Conservation (phyloP, 2,797 vertebrate species). For the Diplodus sargus region DNA sequence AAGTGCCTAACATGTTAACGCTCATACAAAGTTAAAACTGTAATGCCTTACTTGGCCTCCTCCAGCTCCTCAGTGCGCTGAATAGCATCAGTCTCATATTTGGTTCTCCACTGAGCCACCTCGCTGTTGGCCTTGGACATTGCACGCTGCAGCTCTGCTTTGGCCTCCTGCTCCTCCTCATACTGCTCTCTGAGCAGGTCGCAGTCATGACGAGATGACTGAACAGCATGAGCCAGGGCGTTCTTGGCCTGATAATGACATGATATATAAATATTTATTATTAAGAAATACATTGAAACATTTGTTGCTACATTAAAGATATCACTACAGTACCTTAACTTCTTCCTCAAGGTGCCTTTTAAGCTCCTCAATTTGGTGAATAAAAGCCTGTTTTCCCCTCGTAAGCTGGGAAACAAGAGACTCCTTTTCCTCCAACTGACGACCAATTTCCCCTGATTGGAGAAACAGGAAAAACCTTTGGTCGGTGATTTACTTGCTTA, state of each 20-base stretch:
- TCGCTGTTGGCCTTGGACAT: conserved; percentile 90
- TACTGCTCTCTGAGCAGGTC: conserved; percentile 89
- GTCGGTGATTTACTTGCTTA: not conserved
- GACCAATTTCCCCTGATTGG: conserved; percentile 82
- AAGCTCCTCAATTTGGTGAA: conserved; percentile 87
- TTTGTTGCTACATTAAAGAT: not conserved
- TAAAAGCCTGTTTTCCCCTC: conserved; percentile 85
- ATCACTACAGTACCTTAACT: conserved; percentile 82
- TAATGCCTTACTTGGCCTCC: conserved; percentile 83
- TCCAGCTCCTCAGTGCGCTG: conserved; percentile 89
- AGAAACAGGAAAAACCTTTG: not conserved
- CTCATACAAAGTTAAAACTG: not conserved
- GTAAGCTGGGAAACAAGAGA: conserved; percentile 87
- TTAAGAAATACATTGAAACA: not conserved
- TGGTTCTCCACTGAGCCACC: conserved; percentile 90
- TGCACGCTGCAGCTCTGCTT: conserved; percentile 86
- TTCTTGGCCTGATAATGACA: conserved; percentile 83
- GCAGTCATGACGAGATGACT: conserved; percentile 86
- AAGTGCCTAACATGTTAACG: not conserved
- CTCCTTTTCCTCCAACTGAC: conserved; percentile 89
- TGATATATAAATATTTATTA: not conserved
- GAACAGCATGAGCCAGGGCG: conserved; percentile 85
- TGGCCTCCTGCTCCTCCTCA: conserved; percentile 87
- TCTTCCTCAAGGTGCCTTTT: conserved; percentile 90
- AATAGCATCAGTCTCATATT: conserved; percentile 90